These are phyloP conservation scores for Acanthococcus lagerstroemiae DNA, from an alignment of 2,888 invertebrate genomes.

Conservation along the genomic window DNA sequence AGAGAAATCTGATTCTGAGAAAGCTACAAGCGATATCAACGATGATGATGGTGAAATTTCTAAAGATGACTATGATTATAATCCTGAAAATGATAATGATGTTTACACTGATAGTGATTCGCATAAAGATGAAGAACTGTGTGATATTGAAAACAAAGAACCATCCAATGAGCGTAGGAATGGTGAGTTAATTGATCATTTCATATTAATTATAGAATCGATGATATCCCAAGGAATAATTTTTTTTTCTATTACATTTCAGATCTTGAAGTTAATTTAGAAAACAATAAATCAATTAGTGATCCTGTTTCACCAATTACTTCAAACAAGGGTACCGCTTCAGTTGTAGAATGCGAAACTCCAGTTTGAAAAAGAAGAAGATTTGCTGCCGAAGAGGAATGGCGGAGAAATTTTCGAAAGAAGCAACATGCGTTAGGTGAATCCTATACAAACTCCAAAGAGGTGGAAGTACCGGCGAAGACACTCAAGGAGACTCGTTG, in stretches of 20 bases:
- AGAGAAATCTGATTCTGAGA: neutral
- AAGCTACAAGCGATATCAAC: neutral
- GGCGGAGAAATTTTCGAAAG: no score
- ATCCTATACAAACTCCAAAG: no score
- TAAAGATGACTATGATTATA: neutral
- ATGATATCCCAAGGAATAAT: neutral
- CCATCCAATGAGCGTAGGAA: neutral
- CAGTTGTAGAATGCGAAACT: no score
- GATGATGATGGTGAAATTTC: neutral
- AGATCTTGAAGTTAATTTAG: neutral
- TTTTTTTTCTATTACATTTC: neutral
- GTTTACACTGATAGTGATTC: neutral
- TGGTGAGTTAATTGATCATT: neutral
- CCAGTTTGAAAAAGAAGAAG: no score
- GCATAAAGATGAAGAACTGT: neutral
- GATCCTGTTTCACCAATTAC: no score
- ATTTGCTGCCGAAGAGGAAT: no score
- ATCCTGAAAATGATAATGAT: neutral
- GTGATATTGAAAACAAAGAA: neutral
- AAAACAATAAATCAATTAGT: no score
- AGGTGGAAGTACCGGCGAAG: no score
- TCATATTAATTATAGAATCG: neutral
- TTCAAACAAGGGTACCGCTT: no score
- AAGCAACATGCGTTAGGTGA: no score
- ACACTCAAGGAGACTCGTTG: no score